phyloP scores from a whole-genome alignment of 1,140 invertebrate genomes.

The Drosophila cardini region DNA sequence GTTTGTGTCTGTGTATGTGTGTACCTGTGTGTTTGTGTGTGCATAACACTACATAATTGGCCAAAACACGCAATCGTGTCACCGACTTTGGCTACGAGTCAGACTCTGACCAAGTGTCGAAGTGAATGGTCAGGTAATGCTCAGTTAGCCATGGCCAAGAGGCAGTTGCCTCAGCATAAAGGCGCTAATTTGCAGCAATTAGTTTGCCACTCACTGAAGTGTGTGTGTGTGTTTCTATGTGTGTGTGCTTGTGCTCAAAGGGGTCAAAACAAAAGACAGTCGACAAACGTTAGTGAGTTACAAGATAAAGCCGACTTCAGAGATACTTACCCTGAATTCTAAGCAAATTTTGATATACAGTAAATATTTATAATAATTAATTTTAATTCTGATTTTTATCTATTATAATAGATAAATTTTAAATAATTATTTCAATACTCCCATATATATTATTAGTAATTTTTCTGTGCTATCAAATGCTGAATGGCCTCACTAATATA shows the following conservation, averaged over 20 bases:
- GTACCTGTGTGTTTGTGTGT: background rate
- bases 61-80: constrained; percentile 49
- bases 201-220: constrained; percentile 51
- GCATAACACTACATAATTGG: constrained; percentile 47
- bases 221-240: background rate
- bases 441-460: too few species aligned
- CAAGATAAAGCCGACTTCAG: background rate
- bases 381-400: too few species aligned
- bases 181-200: constrained; percentile 82
- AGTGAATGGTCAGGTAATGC: constrained; percentile 44
- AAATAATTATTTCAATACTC: too few species aligned
- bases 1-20: constrained; percentile 40
- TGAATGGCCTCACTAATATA: background rate
- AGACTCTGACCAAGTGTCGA: background rate
- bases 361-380: too few species aligned
- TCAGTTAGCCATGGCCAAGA: constrained; percentile 49
- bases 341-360: background rate
- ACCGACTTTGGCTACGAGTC: background rate
- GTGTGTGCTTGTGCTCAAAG: constrained; percentile 7
- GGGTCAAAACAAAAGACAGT: constrained; percentile 16
- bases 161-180: constrained; percentile 59
- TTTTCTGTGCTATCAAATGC: too few species aligned
- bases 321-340: background rate
- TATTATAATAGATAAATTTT: too few species aligned
- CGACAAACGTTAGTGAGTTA: constrained; percentile 24